These are phyloP conservation scores for Bombycilla garrulus DNA, from an alignment of 2,113 vertebrate species.

Conservation along the genomic window DNA sequence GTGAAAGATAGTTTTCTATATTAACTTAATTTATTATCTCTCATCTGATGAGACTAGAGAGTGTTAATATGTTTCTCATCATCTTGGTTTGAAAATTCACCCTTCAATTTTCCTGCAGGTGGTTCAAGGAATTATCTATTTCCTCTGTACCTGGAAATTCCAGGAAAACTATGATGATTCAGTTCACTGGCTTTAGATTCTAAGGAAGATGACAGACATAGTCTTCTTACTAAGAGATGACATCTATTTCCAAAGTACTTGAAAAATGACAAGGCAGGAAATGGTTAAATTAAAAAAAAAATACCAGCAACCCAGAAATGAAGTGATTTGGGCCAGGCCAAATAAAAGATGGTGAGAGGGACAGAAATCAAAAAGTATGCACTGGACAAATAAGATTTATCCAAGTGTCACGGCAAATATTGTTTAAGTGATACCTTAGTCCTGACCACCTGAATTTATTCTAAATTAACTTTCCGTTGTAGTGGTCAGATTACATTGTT, in stretches of 20 bases:
- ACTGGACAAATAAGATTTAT: neutral
- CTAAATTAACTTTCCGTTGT: neutral
- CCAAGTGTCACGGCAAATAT: neutral
- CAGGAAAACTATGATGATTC: neutral
- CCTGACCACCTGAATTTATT: neutral
- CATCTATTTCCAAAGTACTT: neutral
- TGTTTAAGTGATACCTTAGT: neutral
- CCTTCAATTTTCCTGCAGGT: neutral
- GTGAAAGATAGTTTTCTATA: neutral
- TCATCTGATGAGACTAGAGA: neutral
- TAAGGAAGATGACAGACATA: neutral
- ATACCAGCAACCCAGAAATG: rapidly evolving
- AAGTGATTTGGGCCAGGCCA: neutral
- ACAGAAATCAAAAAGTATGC: neutral
- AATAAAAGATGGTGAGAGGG: neutral
- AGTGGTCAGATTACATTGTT: neutral
- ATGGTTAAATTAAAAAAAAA: neutral
- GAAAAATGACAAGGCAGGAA: neutral
- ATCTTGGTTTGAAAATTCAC: neutral
- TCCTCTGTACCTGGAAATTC: neutral
- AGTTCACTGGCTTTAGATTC: neutral
- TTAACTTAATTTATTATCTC: neutral
- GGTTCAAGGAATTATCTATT: neutral
- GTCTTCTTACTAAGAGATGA: neutral
- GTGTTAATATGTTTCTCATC: neutral